Conservation (phyloP, 2,888 invertebrate species). For the Dasypogon diadema region DNA sequence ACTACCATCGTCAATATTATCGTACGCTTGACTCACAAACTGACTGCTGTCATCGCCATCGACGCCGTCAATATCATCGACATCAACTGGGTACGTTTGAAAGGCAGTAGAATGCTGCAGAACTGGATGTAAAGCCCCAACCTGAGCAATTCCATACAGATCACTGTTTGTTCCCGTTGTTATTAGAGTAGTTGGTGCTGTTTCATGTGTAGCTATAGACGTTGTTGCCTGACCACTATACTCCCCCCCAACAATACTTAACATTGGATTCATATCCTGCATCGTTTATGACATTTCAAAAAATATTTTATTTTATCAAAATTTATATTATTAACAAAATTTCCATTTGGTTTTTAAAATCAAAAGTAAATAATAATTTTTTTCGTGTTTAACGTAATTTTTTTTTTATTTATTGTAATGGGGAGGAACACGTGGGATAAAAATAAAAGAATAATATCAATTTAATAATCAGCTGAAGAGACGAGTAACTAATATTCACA, state of each 20-base stretch:
- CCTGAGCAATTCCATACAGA: conserved; percentile 66
- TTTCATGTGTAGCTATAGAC: conserved; percentile 59
- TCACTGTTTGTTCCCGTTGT: conserved; percentile 63
- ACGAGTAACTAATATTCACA: conserved; percentile 11
- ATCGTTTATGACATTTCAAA: conserved; percentile 51
- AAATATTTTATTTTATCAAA: conserved; percentile 25
- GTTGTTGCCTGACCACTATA: conserved; percentile 66
- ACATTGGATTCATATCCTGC: conserved; percentile 69
- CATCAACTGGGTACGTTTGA: conserved; percentile 65
- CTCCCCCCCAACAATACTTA: conserved; percentile 69
- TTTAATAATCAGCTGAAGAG: conserved; percentile 36
- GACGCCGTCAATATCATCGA: conserved; percentile 60
- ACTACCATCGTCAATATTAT: conserved; percentile 60
- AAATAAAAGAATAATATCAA: conserved; percentile 58
- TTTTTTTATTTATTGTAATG: conserved; percentile 58
- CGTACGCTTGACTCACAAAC: conserved; percentile 62
- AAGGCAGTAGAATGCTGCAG: conserved; percentile 66
- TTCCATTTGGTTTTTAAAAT: conserved; percentile 48
- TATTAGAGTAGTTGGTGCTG: conserved; percentile 62
- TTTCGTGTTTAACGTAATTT: conserved; percentile 37
- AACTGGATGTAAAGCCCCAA: conserved; percentile 67
- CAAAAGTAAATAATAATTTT: conserved; percentile 38
- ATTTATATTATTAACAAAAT: conserved; percentile 49
- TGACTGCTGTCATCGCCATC: conserved; percentile 55
- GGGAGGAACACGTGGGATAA: conserved; percentile 59